Base-by-base conservation (phyloP, 1,140 invertebrate species). In the Listronotus oregonensis region DNA sequence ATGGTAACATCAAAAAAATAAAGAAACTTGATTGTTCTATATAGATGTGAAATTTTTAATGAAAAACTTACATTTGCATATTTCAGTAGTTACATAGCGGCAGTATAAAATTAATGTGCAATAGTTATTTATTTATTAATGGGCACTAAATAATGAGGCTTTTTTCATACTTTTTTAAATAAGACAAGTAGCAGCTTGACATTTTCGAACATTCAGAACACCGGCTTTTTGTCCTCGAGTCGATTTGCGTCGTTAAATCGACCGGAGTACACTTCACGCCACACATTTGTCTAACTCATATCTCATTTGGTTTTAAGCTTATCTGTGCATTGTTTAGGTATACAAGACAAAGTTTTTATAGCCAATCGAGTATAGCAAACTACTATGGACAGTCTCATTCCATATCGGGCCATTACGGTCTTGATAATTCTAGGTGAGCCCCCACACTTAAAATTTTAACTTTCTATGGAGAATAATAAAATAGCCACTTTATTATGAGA, bases 331-430 rank as follows among this genome's bases (percentile, higher is more conserved):
- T 70, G 60, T 71, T 74, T 73, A 79, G 78, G 78, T 79, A 77
- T 74, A 76, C 75, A 49, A 65, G 75, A 64, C 77, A 78, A 71
- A 76, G 73, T 72, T 79, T 75, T 78, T 79, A 79, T 70, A 75
- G 75, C 66, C 77, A 77, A 47, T 51, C 73, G 51, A 74, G 72
- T 49, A 63, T 71, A 44, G 64, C 72, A 18, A 73, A 77, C 61
- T 79, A 79, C 73, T 78, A 78, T 64, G 69, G 76, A 72, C 71
- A 72, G 61, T 65, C 68, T 47, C 73, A 72, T 71, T 75, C 73
- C 63, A 67, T 77, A 60, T 77, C 75, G n/a, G 72, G 71, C 55
- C 76, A 75, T 57, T 79, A 79, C 62, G 75, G 70, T 61, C 69
- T 75, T 40, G 77, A 78, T 58, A 71, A 72, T 54, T 77, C 75